These are phyloP conservation scores for Apodemia zela DNA, from an alignment of 2,888 invertebrate species.

Conservation along the genomic window DNA sequence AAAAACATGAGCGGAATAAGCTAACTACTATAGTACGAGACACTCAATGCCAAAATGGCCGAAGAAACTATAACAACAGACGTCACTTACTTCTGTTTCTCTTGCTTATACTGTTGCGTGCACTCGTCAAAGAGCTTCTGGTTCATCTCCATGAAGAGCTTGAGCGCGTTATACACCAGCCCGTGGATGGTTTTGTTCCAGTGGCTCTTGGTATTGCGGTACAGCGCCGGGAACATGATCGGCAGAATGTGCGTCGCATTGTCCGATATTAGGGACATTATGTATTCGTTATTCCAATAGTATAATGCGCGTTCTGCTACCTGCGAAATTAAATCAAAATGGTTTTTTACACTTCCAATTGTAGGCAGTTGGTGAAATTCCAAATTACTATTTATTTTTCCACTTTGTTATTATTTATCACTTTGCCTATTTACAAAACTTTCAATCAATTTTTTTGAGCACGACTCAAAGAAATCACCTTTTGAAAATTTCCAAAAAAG, in stretches of 20 bases:
- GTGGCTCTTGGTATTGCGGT: conserved; percentile 99
- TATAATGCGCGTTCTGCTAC: conserved; percentile 99
- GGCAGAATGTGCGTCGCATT: conserved; percentile 98
- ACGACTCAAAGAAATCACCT: too few relatives aligned
- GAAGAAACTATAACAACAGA: too few relatives aligned
- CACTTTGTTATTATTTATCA: too few relatives aligned
- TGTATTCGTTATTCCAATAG: conserved; percentile 99
- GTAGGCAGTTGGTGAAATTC: too few relatives aligned
- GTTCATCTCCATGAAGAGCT: conserved; percentile 99
- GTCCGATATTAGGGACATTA: conserved; percentile 98
- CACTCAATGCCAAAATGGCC: too few relatives aligned
- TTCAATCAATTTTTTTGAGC: too few relatives aligned
- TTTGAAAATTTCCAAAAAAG: too few relatives aligned
- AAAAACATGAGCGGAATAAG: too few relatives aligned
- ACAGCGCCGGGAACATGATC: conserved; percentile 99
- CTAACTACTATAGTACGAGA: too few relatives aligned
- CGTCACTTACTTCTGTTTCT: conserved; percentile 86
- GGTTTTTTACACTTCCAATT: too few relatives aligned
- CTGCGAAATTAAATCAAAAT: conserved; percentile 62
- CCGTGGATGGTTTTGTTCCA: conserved; percentile 99
- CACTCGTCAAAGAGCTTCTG: conserved; percentile 99
- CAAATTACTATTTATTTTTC: too few relatives aligned
- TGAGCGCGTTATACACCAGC: conserved; percentile 99
- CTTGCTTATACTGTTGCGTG: conserved; percentile 95
- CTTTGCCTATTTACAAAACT: too few relatives aligned